These are phyloP conservation scores for Megaptera novaeangliae DNA, from an alignment of 2,113 vertebrate genomes.

Conservation along the genomic window DNA sequence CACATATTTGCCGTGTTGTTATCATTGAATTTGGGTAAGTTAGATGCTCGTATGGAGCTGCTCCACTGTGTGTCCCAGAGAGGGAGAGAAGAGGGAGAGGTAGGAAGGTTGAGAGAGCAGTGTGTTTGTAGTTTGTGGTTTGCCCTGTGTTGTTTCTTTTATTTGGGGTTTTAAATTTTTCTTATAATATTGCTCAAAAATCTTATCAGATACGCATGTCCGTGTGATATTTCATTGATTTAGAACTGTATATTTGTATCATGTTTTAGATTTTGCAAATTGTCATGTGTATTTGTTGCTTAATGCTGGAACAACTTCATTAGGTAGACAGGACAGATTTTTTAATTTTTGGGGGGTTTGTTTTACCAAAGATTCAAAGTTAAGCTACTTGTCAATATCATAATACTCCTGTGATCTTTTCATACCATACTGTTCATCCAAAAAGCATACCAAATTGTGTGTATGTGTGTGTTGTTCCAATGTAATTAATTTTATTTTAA, in stretches of 20 bases:
- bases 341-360: background rate
- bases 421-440: background rate
- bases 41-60: background rate
- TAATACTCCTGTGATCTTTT: background rate
- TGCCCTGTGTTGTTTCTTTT: background rate
- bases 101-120: background rate
- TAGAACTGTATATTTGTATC: background rate
- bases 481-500: background rate
- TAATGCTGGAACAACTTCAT: background rate
- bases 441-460: background rate
- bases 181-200: background rate
- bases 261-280: background rate
- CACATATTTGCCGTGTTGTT: background rate
- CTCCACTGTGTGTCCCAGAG: background rate
- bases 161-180: background rate
- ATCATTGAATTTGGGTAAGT: background rate
- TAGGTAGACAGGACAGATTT: background rate
- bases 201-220: background rate
- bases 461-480: background rate
- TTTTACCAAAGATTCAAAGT: background rate
- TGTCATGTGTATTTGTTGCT: background rate
- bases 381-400: background rate
- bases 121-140: background rate
- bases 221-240: background rate
- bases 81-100: background rate